phyloP scores from a whole-genome alignment of 2,113 vertebrate genomes.

The Gnathonemus longibarbis region DNA sequence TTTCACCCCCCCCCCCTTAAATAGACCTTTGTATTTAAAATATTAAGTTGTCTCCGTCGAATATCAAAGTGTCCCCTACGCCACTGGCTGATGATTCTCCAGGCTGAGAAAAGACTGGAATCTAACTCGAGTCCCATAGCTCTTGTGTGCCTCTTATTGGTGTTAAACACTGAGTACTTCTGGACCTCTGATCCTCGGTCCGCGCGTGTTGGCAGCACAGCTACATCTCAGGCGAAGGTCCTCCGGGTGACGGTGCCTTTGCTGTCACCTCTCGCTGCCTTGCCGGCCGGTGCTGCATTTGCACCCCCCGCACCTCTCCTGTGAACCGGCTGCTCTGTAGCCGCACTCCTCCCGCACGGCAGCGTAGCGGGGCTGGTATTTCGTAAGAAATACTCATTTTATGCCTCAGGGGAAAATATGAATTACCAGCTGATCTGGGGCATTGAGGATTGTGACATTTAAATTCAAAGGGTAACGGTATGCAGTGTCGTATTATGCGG shows the following conservation, averaged over 20 bases:
- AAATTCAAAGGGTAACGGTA: conserved; percentile 66
- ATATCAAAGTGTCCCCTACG: not conserved
- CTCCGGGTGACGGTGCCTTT: not conserved
- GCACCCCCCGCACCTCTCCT: not conserved
- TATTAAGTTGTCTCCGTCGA: not conserved
- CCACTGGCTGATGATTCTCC: not conserved
- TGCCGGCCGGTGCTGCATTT: conserved; percentile 11
- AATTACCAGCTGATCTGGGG: conserved; percentile 52
- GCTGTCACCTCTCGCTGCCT: conserved; percentile 2
- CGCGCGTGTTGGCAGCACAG: not conserved
- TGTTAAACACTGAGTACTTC: not conserved
- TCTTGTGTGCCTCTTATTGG: not conserved
- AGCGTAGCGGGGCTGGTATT: conserved; percentile 39
- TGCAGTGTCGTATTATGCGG: conserved; percentile 46
- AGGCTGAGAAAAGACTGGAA: not conserved
- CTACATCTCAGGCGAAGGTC: not conserved
- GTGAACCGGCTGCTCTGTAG: not conserved
- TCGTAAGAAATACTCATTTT: conserved; percentile 39
- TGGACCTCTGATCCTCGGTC: not conserved
- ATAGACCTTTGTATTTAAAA: not conserved
- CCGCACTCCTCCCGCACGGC: conserved; percentile 6
- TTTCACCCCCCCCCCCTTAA: not conserved
- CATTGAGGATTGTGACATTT: conserved; percentile 60
- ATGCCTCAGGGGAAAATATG: conserved; percentile 32
- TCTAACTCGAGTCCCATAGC: not conserved